Evolutionary conservation across 1,140 invertebrate genomes (phyloP), one percentile per base, ranked within the genome.

Genomic region (Zaprionus ghesquierei): DNA sequence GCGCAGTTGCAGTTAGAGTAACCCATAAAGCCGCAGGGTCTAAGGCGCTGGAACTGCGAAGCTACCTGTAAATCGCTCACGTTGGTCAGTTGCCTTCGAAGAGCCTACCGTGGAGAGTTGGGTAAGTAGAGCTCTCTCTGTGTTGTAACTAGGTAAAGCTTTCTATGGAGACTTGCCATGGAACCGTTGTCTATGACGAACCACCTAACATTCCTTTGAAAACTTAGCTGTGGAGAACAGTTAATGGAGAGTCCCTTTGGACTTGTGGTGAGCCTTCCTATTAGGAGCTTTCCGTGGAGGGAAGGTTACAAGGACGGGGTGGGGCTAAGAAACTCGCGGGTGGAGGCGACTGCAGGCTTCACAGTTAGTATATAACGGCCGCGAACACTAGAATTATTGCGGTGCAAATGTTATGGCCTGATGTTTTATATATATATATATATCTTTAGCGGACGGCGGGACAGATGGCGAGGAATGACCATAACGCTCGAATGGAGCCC

Each of bases 381-480:
- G 33, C 41, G 41, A 44, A 9, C 1, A 46, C 18, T 22, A 10
- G 12, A 71, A 87, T 87, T 87, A 89, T 89, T 89, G 79, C 81
- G 84, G 82, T 82, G 82, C 71, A 87, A 86, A 86, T 86, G 79
- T 86, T 86, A 87, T 79, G 79, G 55, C 71, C 69, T 58, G 65
- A 49, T 35, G n/a, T 54, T 63, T 64, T 75, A 75, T 69, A 63
- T 55, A 58, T 35, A 46, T 49, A 50, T 22, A 44, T 46, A 20
- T 29, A 29, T 15, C 5, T 69, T 75, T 59, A 63, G 44, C 2
- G 50, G 60, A 63, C 15, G 15, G 50, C 33, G 27, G n/a, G 59
- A 20, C 2, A 25, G 60, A 63, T 12, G 15, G 50, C 33, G 27
- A 10, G 59, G 74, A 77, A 55, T 65, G 65, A 51, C 51, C 71